Evolutionary conservation across 2,888 invertebrate species (phyloP), one percentile per base, ranked within the genome.

Genomic region (Ennomos erosarius): DNA sequence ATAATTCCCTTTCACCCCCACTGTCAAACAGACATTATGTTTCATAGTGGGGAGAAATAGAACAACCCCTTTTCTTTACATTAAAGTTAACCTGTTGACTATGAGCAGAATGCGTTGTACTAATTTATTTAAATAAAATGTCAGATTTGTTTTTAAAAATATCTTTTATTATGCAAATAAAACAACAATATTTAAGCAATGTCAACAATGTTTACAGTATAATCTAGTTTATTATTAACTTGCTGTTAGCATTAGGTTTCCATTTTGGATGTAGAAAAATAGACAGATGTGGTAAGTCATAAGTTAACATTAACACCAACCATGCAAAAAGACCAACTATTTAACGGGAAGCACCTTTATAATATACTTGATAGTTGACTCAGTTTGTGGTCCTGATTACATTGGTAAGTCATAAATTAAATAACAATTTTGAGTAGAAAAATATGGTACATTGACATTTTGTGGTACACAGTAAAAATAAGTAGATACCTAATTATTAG

Each of bases 161-260:
- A 61, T 64, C 61, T 59, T 58, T 59, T 52, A 56, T 59, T 50
- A 55, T 59, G 57, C 39, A 73, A 89, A 85, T 84, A 73, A 90
- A 90, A 88, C 79, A 69, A 79, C 64, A 68, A 65, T 74, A 56
- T 86, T 49, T 54, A 92, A 90, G 91, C 91, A 92, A 90, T 89
- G 80, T 90, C 90, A 91, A 92, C 92, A 92, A 88, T 90, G 83
- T 85, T 82, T 83, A 87, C 88, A 85, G 82, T 87, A 87, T 75
- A 81, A 82, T 83, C 83, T 88, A 84, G 26, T 55, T 79, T 85
- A 66, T 64, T 71, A 85, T n/a, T 87, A 88, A 84, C 79, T 83
- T 78, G 75, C 74, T 75, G 73, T 80, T 68, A 74, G 71, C 76
- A 55, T 59, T 34, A 78, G 67, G 72, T 81, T 81, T 79, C 79